A percentile compares a stretch with the other conserved stretches of the same genome.
Conservation (phyloP, 2,113 vertebrate genomes). For the Orientallactaga bullata region DNA sequence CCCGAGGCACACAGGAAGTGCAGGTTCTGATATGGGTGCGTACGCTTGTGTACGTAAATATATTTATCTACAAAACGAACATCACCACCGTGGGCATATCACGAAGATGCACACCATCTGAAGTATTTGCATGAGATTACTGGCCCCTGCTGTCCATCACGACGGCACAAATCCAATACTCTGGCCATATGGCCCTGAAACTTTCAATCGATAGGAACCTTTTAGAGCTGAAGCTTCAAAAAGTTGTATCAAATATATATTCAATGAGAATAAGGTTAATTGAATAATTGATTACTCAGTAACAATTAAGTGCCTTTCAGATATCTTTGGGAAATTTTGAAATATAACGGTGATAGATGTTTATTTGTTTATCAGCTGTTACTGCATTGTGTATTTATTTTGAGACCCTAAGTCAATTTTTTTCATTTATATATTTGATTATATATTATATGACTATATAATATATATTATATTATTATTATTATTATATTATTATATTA, state of each 20-base stretch:
- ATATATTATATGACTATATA: too few relatives aligned
- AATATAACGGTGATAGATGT: constrained; percentile 84
- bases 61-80: constrained; percentile 55
- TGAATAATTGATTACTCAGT: constrained; percentile 89
- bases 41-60: not conserved
- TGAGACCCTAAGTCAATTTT: constrained; percentile 80
- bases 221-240: constrained; percentile 87
- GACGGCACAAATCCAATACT: constrained; percentile 84
- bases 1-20: not conserved
- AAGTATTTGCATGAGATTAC: constrained; percentile 84
- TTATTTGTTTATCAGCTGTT: constrained; percentile 85
- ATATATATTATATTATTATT: too few relatives aligned
- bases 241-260: constrained; percentile 89
- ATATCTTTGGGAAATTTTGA: constrained; percentile 85
- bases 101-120: constrained; percentile 77
- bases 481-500: too few relatives aligned
- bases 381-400: constrained; percentile 78
- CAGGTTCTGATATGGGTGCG: not conserved
- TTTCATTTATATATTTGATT: constrained; percentile 83
- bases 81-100: constrained; percentile 4
- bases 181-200: constrained; percentile 86
- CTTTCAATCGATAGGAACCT: constrained; percentile 88
- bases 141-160: constrained; percentile 82
- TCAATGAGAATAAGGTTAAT: constrained; percentile 88
- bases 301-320: constrained; percentile 88